Conservation (phyloP, 2,797 vertebrate species). For the Dallia pectoralis region DNA sequence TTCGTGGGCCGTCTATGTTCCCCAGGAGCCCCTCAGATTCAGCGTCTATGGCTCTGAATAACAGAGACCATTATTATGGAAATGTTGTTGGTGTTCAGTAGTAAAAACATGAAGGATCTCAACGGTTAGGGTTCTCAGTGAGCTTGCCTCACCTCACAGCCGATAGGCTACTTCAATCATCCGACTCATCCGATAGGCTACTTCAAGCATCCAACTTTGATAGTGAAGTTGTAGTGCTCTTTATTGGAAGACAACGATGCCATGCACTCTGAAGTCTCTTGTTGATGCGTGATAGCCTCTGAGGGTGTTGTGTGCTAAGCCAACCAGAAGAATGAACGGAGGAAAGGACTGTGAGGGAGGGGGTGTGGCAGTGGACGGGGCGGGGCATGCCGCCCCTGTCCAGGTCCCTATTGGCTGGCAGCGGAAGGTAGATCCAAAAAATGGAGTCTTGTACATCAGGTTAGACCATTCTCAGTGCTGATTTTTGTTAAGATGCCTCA, state of each 20-base stretch:
- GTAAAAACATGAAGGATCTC: conserved; percentile 79
- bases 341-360: conserved; percentile 93
- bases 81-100: conserved; percentile 71
- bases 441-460: conserved; percentile 91
- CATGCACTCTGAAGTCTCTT: conserved; percentile 78
- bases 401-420: conserved; percentile 99
- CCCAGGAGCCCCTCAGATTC: conserved; percentile 1
- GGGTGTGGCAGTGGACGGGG: conserved; percentile 62
- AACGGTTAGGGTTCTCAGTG: conserved; percentile 84
- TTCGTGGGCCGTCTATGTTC: not conserved
- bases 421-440: conserved; percentile 83
- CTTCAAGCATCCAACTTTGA: conserved; percentile 49
- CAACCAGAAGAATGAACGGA: conserved; percentile 98
- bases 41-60: conserved; percentile 55
- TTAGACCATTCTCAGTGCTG: conserved; percentile 51
- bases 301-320: conserved; percentile 84
- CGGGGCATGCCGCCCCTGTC: conserved; percentile 82
- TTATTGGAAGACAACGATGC: conserved; percentile 85
- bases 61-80: conserved; percentile 81
- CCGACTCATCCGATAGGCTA: conserved; percentile 30
- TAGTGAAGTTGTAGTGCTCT: conserved; percentile 72
- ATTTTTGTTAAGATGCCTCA: not conserved
- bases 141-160: conserved; percentile 72
- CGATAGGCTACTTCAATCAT: conserved; percentile 32
- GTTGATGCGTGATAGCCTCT: conserved; percentile 88